Evolutionary conservation across 2,113 vertebrate species (phyloP), one percentile per base, ranked within the genome.

Genomic region (Panurus biarmicus): DNA sequence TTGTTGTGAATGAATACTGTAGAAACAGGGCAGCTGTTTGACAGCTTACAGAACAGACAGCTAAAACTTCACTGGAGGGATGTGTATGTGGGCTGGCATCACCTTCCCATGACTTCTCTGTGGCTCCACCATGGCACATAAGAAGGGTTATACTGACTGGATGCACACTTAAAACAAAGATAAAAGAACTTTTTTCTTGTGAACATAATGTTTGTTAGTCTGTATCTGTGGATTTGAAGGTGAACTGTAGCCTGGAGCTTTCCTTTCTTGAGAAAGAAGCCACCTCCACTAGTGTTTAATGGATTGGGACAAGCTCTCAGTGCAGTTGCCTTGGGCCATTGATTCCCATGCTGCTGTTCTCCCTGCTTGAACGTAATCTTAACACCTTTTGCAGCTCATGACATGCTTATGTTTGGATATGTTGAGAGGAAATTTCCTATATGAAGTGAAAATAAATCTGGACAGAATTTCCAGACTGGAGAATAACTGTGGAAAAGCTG

Each of bases 261-360:
- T 72, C 25, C n/a, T 90, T 93, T 88, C 56, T 48, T 69, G 77
- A 80, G 67, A 44, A 88, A 86, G 91, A 76, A 95, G 74, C 64
- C 85, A 93, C 87, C 67, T 91, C 71, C 73, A 65, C 72, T 56
- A 36, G 67, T 61, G 48, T 86, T 83, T 95, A 94, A 96, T 95
- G 90, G 87, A 14, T 69, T 95, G 90, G 95, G 94, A 95, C 95
- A 96, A 89, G 85, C 67, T 88, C 89, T 86, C 78, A 82, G 64
- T 78, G 72, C 65, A 56, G 91, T 71, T 0, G 7, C 95, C 93
- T 74, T 29, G 81, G 90, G 96, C 66, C 60, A 12, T 70, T 77
- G 67, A 80, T 95, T 90, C 85, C 83, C 9, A 8, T 71, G 79
- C 64, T 89, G 74, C 71, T 83, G 64, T 56, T 94, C 82, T 72